Evolutionary conservation across 2,888 invertebrate species (phyloP).

Genomic region (Carpatolechia fugitivella): DNA sequence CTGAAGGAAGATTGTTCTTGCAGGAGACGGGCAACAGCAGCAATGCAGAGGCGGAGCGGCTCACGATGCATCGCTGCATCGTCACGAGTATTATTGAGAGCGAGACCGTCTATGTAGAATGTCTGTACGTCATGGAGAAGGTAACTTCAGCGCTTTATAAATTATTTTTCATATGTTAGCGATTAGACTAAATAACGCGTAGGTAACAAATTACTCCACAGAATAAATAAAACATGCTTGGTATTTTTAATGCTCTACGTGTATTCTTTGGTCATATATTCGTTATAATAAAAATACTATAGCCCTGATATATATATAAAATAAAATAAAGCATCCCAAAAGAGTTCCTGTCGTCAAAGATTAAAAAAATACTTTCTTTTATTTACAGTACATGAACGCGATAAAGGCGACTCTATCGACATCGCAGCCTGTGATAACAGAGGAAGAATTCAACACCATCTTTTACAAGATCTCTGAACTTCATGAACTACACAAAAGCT

Average conservation of each 20-base stretch:
- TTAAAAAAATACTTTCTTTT: no score
- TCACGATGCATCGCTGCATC: slow-evolving; percentile 93
- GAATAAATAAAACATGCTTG: no score
- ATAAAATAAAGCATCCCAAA: no score
- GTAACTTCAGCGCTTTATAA: slow-evolving; percentile 58
- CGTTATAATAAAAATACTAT: no score
- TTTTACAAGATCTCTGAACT: slow-evolving; percentile 96
- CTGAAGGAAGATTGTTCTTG: slow-evolving; percentile 19
- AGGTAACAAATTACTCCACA: no score
- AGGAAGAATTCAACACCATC: slow-evolving; percentile 93
- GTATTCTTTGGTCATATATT: no score
- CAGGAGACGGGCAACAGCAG: slow-evolving; percentile 68
- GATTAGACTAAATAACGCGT: no score
- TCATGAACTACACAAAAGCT: slow-evolving; percentile 89
- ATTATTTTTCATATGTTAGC: no score
- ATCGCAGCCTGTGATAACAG: slow-evolving; percentile 93
- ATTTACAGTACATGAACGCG: slow-evolving; percentile 92
- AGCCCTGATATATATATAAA: no score
- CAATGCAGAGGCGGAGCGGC: slow-evolving; percentile 86
- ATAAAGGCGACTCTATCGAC: slow-evolving; percentile 92
- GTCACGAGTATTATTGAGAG: slow-evolving; percentile 94
- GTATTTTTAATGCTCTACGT: no score
- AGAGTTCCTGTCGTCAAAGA: no score
- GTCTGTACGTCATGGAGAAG: slow-evolving; percentile 92
- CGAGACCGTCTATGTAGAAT: slow-evolving; percentile 93